Percentiles rank a stretch among this genome's conserved stretches.
Evolutionary conservation across 2,797 vertebrate species (phyloP).

Genomic region (Coendou prehensilis): DNA sequence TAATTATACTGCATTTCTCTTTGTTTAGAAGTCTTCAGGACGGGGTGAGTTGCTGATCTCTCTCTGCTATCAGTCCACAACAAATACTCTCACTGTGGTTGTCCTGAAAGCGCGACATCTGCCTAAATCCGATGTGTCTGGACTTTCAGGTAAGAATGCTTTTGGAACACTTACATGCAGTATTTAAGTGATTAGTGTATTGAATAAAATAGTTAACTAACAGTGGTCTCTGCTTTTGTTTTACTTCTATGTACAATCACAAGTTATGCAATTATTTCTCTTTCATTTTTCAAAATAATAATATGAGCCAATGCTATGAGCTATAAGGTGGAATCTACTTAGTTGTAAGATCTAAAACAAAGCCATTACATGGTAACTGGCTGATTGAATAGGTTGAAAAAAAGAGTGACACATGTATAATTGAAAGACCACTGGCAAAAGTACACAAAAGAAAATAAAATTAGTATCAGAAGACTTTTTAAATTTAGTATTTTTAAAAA

Average conservation of each 20-base stretch:
- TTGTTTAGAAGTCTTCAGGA: conserved; percentile 94
- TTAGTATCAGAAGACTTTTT: background rate
- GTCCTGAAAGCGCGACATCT: conserved; percentile 99
- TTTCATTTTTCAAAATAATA: background rate
- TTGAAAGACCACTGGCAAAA: background rate
- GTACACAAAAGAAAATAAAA: background rate
- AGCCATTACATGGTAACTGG: background rate
- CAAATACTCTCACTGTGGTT: conserved; percentile 97
- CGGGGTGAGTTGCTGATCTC: conserved; percentile 97
- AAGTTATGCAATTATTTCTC: background rate
- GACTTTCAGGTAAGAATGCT: conserved; percentile 94
- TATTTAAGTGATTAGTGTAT: background rate
- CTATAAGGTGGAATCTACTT: background rate
- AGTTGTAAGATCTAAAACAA: background rate
- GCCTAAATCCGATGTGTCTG: conserved; percentile 95
- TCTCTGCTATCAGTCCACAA: conserved; percentile 98
- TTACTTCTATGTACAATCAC: background rate
- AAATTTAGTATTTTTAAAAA: background rate
- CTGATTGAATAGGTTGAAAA: background rate
- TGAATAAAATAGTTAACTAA: background rate
- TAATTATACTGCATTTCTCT: conserved; percentile 48
- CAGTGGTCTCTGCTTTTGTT: background rate
- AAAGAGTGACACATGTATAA: background rate
- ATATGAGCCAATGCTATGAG: background rate
- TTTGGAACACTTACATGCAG: background rate